Evolutionary conservation across 2,113 vertebrate genomes (phyloP).

Genomic region (Malurus cyaneus): DNA sequence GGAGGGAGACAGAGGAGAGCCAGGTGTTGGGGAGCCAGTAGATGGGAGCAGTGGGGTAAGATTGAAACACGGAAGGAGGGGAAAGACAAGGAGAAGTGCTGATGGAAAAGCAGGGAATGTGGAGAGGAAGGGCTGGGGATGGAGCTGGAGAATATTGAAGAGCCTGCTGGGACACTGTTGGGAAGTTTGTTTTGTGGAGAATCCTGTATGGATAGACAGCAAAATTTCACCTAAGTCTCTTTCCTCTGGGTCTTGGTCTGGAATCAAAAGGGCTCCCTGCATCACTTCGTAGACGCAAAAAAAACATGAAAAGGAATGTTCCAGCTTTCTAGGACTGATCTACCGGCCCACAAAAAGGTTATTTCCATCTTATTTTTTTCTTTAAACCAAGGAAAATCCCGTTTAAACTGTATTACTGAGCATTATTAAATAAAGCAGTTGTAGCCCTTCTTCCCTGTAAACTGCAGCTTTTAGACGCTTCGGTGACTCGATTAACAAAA

Average conservation of each 20-base stretch:
- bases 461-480: not conserved
- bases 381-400: not conserved
- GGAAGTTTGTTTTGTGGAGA: not conserved
- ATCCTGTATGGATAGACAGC: not conserved
- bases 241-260: not conserved
- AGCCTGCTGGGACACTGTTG: not conserved
- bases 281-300: not conserved
- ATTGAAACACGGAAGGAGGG: not conserved
- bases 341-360: fast-evolving
- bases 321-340: not conserved
- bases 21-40: not conserved
- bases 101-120: not conserved
- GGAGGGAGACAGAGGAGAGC: not conserved
- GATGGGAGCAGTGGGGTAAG: not conserved
- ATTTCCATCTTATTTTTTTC: not conserved
- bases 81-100: not conserved
- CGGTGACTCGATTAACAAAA: not conserved
- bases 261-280: not conserved
- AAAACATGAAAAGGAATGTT: not conserved
- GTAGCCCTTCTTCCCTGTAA: not conserved
- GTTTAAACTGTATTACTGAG: not conserved
- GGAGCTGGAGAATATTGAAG: not conserved
- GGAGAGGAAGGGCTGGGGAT: not conserved
- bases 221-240: not conserved
- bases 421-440: not conserved